A percentile compares a stretch with the other conserved stretches of the same genome.
These are phyloP conservation scores for Thalassarche chlororhynchos DNA, from an alignment of 2,113 vertebrate genomes.

Conservation along the genomic window DNA sequence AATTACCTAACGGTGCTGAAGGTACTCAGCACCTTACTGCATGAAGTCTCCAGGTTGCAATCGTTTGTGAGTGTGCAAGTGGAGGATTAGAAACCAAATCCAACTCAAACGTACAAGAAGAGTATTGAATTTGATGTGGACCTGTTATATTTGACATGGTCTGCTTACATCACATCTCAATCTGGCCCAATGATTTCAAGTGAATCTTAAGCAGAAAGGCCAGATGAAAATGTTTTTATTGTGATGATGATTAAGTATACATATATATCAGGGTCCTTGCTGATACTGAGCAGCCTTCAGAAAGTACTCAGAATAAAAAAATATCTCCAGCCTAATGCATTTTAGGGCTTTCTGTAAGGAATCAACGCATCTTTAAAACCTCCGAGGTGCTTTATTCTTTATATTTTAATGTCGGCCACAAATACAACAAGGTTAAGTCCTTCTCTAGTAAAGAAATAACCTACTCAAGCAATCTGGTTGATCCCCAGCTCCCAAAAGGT, in stretches of 20 bases:
- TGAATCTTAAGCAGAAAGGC: neutral
- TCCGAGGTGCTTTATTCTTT: neutral
- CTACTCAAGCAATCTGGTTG: neutral
- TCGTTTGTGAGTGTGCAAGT: neutral
- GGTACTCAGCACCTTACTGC: neutral
- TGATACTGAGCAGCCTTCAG: neutral
- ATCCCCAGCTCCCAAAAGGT: slow-evolving; percentile 16
- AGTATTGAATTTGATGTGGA: neutral
- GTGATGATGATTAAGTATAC: neutral
- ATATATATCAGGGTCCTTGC: neutral
- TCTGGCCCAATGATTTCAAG: neutral
- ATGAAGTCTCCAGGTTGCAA: neutral
- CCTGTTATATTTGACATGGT: neutral
- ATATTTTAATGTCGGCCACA: neutral
- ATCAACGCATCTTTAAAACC: neutral
- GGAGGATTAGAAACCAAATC: neutral
- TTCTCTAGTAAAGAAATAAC: neutral
- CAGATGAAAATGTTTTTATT: neutral
- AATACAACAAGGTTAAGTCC: neutral
- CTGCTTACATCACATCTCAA: neutral
- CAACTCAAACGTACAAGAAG: neutral
- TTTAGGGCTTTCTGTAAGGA: neutral
- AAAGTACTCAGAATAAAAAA: neutral
- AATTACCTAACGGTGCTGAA: neutral
- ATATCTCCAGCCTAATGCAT: neutral